Evolutionary conservation across 2,888 invertebrate species (phyloP).

Genomic region (Cataglyphis albicans): DNA sequence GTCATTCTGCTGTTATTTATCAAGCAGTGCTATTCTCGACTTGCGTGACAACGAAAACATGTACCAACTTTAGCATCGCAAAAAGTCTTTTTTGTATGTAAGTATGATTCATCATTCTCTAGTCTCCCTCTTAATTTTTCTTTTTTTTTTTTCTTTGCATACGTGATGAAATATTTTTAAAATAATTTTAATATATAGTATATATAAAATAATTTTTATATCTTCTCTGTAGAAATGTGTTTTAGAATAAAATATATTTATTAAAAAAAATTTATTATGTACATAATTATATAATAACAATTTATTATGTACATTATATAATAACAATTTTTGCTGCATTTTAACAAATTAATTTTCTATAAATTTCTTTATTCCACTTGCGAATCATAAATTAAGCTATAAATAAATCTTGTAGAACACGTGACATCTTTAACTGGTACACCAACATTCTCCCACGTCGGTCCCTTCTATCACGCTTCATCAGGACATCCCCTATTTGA

Average conservation of each 20-base stretch:
- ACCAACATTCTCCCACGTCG: conserved; percentile 21
- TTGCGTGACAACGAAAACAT: conserved; percentile 7
- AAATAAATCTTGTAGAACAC: conserved; percentile 21
- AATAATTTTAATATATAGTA: not conserved
- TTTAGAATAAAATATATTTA: not conserved
- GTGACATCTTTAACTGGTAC: conserved; percentile 6
- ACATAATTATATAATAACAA: not conserved
- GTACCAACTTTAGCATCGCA: conserved; percentile 11
- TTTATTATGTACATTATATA: not conserved
- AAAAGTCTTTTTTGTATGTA: not conserved
- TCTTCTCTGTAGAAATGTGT: not conserved
- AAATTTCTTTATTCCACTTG: not conserved
- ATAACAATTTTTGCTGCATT: not conserved
- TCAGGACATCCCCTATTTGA: conserved; percentile 41
- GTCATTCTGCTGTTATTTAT: conserved; percentile 44
- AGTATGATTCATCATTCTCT: not conserved
- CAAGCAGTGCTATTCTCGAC: not conserved
- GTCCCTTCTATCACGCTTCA: conserved; percentile 42
- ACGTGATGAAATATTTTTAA: not conserved
- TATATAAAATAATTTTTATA: not conserved
- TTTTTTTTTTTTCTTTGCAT: no score
- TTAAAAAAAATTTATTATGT: not conserved
- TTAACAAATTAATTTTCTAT: not conserved
- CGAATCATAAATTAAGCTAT: conserved; percentile 1
- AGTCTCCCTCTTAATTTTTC: not conserved